Evolutionary conservation across 2,888 invertebrate genomes (phyloP).

Genomic region (Folsomia candida): DNA sequence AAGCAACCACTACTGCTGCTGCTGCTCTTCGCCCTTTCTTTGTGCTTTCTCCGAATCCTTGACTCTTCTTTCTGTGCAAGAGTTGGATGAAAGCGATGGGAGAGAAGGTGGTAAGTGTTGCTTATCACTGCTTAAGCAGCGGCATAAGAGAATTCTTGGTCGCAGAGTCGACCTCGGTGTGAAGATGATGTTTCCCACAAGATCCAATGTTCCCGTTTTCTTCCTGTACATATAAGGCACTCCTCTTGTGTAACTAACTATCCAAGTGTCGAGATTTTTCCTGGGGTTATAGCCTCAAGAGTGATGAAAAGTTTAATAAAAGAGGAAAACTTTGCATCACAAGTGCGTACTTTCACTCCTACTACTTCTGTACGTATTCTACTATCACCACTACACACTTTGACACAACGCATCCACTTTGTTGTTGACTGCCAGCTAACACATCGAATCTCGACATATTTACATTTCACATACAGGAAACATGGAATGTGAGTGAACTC

Average conservation of each 20-base stretch:
- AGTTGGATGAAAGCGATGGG: background rate
- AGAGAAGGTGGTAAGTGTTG: background rate
- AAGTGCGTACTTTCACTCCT: background rate
- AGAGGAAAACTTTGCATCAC: conserved; percentile 17
- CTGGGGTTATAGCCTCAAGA: background rate
- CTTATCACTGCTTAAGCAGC: background rate
- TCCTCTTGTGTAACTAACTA: background rate
- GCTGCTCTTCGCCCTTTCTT: no score
- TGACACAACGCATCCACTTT: background rate
- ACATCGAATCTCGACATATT: background rate
- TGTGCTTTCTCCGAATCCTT: background rate
- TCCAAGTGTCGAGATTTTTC: background rate
- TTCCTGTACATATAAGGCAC: no score
- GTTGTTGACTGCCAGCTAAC: background rate
- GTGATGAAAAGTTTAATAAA: conserved; percentile 24
- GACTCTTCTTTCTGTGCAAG: background rate
- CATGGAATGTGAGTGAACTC: background rate
- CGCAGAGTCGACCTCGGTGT: no score
- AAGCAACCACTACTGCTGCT: no score
- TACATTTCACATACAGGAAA: background rate
- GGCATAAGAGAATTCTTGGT: no score
- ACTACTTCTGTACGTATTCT: no score
- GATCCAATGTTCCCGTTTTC: background rate
- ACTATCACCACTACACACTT: background rate
- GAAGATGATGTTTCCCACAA: background rate